Percentiles rank a stretch among this genome's conserved stretches.
phyloP scores from a whole-genome alignment of 2,888 invertebrate genomes.

The Diloba caeruleocephala region DNA sequence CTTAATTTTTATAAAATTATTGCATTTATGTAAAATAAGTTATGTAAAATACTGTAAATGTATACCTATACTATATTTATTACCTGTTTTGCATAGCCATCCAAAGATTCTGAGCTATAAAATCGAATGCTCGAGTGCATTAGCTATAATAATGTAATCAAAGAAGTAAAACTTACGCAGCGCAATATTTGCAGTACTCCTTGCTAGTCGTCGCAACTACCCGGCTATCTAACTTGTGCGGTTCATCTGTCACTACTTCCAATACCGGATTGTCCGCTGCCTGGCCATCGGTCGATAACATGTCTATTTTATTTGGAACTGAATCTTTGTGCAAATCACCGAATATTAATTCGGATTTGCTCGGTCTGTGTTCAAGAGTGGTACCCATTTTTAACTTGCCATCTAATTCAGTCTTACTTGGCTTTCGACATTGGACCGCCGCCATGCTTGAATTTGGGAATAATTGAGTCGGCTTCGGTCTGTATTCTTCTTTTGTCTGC shows the following conservation, averaged over 20 bases:
- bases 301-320: neutral
- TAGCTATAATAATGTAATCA: too few relatives aligned
- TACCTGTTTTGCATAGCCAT: too few relatives aligned
- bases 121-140: too few relatives aligned
- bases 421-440: too few relatives aligned
- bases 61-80: too few relatives aligned
- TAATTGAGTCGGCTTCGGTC: neutral
- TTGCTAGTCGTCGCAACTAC: neutral
- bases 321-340: neutral
- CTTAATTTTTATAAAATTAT: too few relatives aligned
- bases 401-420: neutral
- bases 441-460: too few relatives aligned
- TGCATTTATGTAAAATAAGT: too few relatives aligned
- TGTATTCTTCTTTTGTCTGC: neutral
- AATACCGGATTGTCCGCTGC: neutral
- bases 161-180: neutral
- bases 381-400: neutral
- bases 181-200: neutral
- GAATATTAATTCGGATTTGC: neutral
- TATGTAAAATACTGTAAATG: too few relatives aligned
- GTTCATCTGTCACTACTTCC: neutral
- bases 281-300: neutral
- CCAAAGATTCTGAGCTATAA: too few relatives aligned
- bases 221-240: too few relatives aligned
- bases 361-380: neutral